Evolutionary conservation across 1,140 invertebrate genomes (phyloP).

Genomic region (Rhopalosiphum maidis): DNA sequence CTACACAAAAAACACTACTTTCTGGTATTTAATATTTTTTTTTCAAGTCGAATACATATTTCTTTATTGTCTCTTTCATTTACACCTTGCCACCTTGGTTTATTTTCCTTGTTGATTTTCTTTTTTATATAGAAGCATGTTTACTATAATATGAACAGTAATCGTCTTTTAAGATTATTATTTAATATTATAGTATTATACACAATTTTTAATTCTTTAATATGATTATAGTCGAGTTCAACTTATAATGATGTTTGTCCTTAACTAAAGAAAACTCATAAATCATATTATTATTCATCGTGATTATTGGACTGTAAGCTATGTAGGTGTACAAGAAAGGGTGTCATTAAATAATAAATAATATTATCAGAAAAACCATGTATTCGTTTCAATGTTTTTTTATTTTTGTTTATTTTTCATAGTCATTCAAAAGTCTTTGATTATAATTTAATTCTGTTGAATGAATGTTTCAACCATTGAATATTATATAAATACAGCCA

Average conservation of each 20-base stretch:
- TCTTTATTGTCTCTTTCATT: background rate
- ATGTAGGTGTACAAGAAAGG: background rate
- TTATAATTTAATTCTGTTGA: slow-evolving; percentile 14
- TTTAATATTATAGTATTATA: background rate
- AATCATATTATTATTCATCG: background rate
- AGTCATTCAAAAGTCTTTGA: slow-evolving; percentile 2
- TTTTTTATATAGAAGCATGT: background rate
- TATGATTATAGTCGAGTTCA: background rate
- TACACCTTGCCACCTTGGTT: background rate
- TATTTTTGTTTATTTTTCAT: slow-evolving; percentile 19
- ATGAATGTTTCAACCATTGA: background rate
- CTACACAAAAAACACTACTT: background rate
- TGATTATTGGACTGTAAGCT: slow-evolving; percentile 6
- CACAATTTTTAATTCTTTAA: background rate
- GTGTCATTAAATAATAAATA: slow-evolving; percentile 7
- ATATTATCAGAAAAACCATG: background rate
- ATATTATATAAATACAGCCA: background rate
- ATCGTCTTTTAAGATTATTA: background rate
- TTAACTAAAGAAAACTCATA: background rate
- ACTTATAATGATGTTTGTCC: background rate
- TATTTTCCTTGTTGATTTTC: background rate
- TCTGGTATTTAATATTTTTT: background rate
- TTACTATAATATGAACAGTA: background rate
- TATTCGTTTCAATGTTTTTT: background rate
- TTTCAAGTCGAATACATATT: background rate